Conservation (phyloP, 2,113 vertebrate genomes). For the Atractosteus spatula region DNA sequence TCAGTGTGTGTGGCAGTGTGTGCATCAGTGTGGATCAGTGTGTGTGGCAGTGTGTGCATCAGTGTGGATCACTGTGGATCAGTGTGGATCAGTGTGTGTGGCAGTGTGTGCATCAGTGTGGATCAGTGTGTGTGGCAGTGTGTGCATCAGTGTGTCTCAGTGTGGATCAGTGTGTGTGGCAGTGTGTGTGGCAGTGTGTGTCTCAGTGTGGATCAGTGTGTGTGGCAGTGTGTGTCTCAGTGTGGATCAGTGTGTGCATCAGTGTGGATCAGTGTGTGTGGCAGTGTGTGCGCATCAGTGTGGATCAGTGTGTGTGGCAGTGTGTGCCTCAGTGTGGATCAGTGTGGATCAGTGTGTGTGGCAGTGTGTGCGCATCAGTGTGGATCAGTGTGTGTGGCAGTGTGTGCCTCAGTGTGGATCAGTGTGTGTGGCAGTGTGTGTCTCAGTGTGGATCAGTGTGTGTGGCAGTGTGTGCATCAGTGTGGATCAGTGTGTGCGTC, state of each 20-base stretch:
- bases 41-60: background rate
- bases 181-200: too few relatives aligned
- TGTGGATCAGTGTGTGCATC: too few relatives aligned
- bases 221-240: too few relatives aligned
- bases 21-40: too few relatives aligned
- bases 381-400: background rate
- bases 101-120: background rate
- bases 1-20: background rate
- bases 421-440: background rate
- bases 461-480: background rate
- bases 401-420: background rate
- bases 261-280: too few relatives aligned
- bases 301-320: background rate
- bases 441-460: background rate
- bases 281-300: too few relatives aligned
- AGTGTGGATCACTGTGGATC: too few relatives aligned
- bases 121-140: background rate
- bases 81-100: background rate
- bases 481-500: background rate
- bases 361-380: too few relatives aligned
- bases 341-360: background rate
- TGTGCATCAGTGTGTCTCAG: background rate
- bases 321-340: background rate
- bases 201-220: too few relatives aligned
- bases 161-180: background rate